Percentiles rank a stretch among this genome's conserved stretches.
Conservation (phyloP, 2,113 vertebrate species). For the Illadopsis cleaveri region DNA sequence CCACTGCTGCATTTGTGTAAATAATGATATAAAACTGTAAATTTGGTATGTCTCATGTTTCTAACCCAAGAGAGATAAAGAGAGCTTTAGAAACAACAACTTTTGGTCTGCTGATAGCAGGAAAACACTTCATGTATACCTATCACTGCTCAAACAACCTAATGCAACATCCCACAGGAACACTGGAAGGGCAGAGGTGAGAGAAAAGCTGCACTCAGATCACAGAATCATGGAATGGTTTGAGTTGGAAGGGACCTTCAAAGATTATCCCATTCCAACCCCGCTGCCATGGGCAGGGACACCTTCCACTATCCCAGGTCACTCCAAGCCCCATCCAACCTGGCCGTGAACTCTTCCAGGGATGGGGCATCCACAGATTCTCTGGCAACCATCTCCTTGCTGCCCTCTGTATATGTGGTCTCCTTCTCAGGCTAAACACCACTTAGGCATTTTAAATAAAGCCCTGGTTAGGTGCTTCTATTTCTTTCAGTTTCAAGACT, state of each 20-base stretch:
- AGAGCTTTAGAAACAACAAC: neutral
- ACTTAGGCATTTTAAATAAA: neutral
- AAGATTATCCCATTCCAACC: neutral
- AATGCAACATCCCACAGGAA: neutral
- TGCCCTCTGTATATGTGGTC: neutral
- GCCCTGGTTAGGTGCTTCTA: neutral
- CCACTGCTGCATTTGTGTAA: neutral
- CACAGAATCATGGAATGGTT: neutral
- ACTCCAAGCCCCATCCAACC: neutral
- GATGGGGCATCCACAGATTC: neutral
- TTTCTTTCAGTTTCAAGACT: neutral
- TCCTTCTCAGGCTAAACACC: neutral
- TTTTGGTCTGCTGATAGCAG: neutral
- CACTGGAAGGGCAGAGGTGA: neutral
- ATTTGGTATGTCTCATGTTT: neutral
- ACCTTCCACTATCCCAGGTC: neutral
- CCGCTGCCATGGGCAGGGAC: neutral
- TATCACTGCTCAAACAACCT: neutral
- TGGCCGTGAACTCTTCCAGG: neutral
- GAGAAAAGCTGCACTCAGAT: neutral
- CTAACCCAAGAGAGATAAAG: neutral
- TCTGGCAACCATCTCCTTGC: neutral
- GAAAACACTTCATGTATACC: neutral
- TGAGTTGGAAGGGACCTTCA: neutral
- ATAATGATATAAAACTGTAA: neutral